Conservation (phyloP, 2,113 vertebrate species). For the Calyptommatus sinebrachiatus region DNA sequence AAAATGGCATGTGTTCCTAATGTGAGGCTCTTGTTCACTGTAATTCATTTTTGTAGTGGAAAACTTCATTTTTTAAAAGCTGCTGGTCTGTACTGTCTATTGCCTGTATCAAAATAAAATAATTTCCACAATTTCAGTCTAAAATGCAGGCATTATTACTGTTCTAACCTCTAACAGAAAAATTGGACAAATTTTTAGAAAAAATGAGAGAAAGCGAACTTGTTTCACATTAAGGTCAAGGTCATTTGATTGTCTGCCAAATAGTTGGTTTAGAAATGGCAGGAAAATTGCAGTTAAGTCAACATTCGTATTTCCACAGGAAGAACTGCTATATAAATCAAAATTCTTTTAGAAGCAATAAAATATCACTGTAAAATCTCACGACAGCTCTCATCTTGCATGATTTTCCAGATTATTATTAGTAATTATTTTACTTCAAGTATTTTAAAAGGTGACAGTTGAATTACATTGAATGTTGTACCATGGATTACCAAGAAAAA, state of each 20-base stretch:
- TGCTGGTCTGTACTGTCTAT: neutral
- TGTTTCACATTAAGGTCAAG: constrained; percentile 19
- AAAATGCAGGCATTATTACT: constrained; percentile 3
- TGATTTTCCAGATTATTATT: constrained; percentile 17
- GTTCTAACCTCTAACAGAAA: neutral
- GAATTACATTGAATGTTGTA: neutral
- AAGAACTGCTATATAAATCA: constrained; percentile 27
- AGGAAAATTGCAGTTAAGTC: constrained; percentile 26
- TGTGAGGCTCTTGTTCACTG: neutral
- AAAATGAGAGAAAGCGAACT: neutral
- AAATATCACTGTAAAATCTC: constrained; percentile 14
- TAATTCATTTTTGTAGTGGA: neutral
- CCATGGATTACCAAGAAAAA: neutral
- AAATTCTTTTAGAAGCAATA: constrained; percentile 26
- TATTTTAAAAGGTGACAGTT: constrained; percentile 24
- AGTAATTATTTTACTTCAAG: constrained; percentile 20
- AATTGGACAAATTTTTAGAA: neutral
- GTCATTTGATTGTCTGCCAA: constrained; percentile 24
- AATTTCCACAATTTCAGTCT: constrained; percentile 6
- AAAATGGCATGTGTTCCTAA: constrained; percentile 1
- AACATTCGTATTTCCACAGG: constrained; percentile 22
- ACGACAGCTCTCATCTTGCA: constrained; percentile 9
- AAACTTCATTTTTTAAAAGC: neutral
- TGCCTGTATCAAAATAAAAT: neutral
- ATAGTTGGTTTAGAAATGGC: constrained; percentile 23